A percentile compares a stretch with the other conserved stretches of the same genome.
These are phyloP conservation scores for Geopemphigus sp. DNA, from an alignment of 1,140 invertebrate genomes.

Conservation along the genomic window DNA sequence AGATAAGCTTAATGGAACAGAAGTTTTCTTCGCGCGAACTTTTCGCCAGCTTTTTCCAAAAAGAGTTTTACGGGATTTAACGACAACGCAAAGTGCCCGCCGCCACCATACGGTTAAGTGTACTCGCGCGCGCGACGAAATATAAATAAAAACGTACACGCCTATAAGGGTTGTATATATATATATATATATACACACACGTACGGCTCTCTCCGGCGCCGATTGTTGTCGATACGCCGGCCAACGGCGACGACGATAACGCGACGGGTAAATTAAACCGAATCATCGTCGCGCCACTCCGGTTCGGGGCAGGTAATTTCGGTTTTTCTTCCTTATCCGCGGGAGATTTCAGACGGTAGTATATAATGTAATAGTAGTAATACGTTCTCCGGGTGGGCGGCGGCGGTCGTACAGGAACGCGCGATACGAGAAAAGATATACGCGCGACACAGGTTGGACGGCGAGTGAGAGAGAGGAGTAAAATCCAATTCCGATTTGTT, in stretches of 20 bases:
- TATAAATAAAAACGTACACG: not conserved
- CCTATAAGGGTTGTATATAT: too few relatives aligned
- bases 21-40: constrained; percentile 44
- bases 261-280: too few relatives aligned
- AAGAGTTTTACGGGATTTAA: constrained; percentile 46
- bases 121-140: not conserved
- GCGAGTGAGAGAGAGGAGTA: not conserved
- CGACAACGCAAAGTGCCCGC: constrained; percentile 24
- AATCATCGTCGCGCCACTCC: constrained; percentile 5
- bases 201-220: too few relatives aligned
- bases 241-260: not conserved
- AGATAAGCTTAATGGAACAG: constrained; percentile 48
- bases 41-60: constrained; percentile 29
- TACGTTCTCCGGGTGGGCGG: not conserved
- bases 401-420: not conserved
- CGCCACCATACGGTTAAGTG: not conserved
- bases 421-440: not conserved
- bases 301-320: not conserved
- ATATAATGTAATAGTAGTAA: not conserved
- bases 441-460: not conserved
- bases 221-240: not conserved
- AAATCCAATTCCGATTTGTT: constrained; percentile 48
- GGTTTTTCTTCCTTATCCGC: not conserved
- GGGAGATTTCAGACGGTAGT: too few relatives aligned
- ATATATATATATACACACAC: not conserved